Evolutionary conservation across 2,888 invertebrate species (phyloP), one percentile per base, ranked within the genome.

Genomic region (Dugesia japonica): DNA sequence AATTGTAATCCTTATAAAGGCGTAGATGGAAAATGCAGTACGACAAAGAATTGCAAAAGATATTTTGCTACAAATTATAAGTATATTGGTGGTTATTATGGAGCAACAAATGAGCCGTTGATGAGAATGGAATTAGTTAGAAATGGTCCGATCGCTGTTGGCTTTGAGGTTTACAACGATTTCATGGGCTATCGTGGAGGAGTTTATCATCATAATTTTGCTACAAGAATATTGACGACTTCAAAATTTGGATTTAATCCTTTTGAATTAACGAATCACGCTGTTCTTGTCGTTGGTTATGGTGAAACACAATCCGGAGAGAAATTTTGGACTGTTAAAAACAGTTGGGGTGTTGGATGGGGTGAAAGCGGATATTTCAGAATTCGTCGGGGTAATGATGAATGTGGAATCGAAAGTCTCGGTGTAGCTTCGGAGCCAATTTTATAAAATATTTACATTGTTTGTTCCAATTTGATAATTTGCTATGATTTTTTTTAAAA

Each of bases 31-130:
- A 26, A 74, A 1, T 86, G 86, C 77, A 77, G 78, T 27, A 83
- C 83, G 0, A 79, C 82, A 0, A 27, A 79, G 20, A 79, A 77
- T 31, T 86, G 86, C 79, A 77, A 80, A 0, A 81, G 86, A 9
- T 82, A 83, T 78, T 87, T 86, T 80, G 82, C 85, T 20, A 84
- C 85, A 1, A 80, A 82, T 71, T 87, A 87, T 80, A 79, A 81
- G 75, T 87, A 87, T 80, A 82, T 87, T 33, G 87, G 87, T 33
- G 87, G 87, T 28, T 86, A 81, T 79, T 86, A 85, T 80, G 86
- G 86, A 73, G 86, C 82, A 83, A 84, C 80, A 81, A 81, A 83
- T 78, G 85, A 85, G 78, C 81, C 81, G 26, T 74, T 81, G 72
- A 84, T 85, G 84, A 81, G 80, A 76, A 17, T 82, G 26, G 82